Evolutionary conservation across 2,797 vertebrate species (phyloP), one percentile per base, ranked within the genome.

Genomic region (Arremon aurantiirostris): DNA sequence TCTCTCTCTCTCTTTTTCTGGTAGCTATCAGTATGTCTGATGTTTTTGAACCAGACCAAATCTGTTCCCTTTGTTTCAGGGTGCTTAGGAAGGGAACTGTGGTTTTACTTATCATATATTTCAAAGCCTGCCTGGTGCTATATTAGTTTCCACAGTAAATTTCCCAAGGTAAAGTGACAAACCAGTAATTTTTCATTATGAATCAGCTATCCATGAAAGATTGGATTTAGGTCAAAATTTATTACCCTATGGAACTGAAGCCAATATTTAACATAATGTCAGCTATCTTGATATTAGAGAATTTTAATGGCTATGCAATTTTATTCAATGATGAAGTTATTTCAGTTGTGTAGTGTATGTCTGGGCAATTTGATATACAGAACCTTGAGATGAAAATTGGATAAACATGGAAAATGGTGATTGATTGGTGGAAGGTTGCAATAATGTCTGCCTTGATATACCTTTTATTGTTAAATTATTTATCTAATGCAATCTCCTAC

Each of bases 381-480:
- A 92, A 78, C 85, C 94, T 95, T 32, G 84, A 95, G 95, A 90
- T 91, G 94, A 95, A 96, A 97, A 96, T 82, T 93, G 95, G 96
- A 96, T 97, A 97, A 98, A 98, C 97, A 96, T 28, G 34, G 95
- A 84, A 97, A 97, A 97, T 96, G 92, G 88, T 97, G 97, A 98
- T 97, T 97, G 97, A 98, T 98, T 97, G 91, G 84, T 90, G 39
- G 82, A 90, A 68, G 30, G 77, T 50, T 84, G 97, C 92, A 96
- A 82, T 83, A 80, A 93, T 53, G 85, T 94, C 96, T 88, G 41
- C 92, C 89, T 96, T 97, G 97, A 97, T 97, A 93, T 96, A 97
- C 92, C 94, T 95, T 96, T 96, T 97, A 97, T 98, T 97, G 96
- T 96, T 76, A 97, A 97, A 98, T 98, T 98, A 98, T 97, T 96